phyloP scores from a whole-genome alignment of 2,888 invertebrate species.

The Tubulanus polymorphus region DNA sequence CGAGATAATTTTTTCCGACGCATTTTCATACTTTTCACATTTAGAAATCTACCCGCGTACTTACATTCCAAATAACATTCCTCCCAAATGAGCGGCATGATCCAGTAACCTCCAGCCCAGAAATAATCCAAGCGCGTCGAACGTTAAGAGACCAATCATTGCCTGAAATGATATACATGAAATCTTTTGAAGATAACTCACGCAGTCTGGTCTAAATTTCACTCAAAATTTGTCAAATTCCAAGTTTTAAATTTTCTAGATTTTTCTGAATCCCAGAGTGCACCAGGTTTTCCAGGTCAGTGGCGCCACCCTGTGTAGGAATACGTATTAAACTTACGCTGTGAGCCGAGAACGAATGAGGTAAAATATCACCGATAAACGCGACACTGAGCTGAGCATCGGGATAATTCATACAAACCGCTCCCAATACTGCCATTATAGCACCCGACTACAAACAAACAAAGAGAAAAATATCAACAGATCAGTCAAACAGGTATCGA shows the following conservation, averaged over 20 bases:
- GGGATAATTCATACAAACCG: slow-evolving; percentile 82
- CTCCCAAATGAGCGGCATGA: slow-evolving; percentile 98
- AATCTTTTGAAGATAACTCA: slow-evolving; percentile 1
- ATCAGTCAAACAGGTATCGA: too few relatives aligned
- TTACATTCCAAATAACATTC: slow-evolving; percentile 79
- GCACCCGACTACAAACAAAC: slow-evolving; percentile 77
- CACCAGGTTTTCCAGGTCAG: too few relatives aligned
- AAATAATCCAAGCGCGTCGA: slow-evolving; percentile 80
- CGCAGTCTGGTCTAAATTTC: too few relatives aligned
- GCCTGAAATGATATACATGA: slow-evolving; percentile 63
- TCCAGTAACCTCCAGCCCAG: slow-evolving; percentile 90
- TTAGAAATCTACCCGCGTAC: too few relatives aligned
- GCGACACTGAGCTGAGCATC: slow-evolving; percentile 83
- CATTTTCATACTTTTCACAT: too few relatives aligned
- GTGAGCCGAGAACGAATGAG: slow-evolving; percentile 75
- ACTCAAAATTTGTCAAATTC: too few relatives aligned
- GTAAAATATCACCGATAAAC: slow-evolving; percentile 74
- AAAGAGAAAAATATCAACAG: slow-evolving; percentile 6
- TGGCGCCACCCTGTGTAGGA: too few relatives aligned
- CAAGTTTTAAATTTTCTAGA: too few relatives aligned
- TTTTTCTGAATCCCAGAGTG: too few relatives aligned
- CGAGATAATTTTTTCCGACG: too few relatives aligned
- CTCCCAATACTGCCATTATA: slow-evolving; percentile 83
- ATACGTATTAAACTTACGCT: slow-evolving; percentile 62
- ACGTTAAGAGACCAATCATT: slow-evolving; percentile 75